Percentiles rank a stretch among this genome's conserved stretches.
Conservation (phyloP, 2,888 invertebrate genomes). For the Cataglyphis altisquamis region DNA sequence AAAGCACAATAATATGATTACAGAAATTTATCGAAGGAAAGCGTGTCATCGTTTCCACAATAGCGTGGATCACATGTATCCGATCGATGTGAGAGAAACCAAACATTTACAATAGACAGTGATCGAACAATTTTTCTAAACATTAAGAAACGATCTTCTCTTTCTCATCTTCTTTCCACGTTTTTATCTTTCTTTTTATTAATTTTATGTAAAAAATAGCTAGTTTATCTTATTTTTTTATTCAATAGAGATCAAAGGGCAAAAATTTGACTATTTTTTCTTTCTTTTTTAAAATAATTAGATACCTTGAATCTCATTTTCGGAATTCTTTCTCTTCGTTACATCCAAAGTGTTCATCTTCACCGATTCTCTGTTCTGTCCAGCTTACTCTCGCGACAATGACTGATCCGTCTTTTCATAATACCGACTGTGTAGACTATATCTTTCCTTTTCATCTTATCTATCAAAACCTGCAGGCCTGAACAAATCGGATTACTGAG, state of each 20-base stretch:
- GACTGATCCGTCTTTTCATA: conserved; percentile 58
- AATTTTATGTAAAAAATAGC: background rate
- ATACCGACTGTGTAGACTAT: conserved; percentile 57
- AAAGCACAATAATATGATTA: background rate
- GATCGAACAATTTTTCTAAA: background rate
- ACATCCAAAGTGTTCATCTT: conserved; percentile 23
- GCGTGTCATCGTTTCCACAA: background rate
- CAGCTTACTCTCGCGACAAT: conserved; percentile 87
- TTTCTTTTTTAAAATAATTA: background rate
- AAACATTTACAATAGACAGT: background rate
- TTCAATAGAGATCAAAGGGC: background rate
- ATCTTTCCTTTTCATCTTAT: conserved; percentile 58
- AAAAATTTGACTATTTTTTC: background rate
- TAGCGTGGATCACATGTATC: background rate
- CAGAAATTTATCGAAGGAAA: conserved; percentile 9
- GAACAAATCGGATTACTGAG: conserved; percentile 50
- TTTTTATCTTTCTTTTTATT: background rate
- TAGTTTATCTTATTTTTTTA: background rate
- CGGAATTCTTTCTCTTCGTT: conserved; percentile 32
- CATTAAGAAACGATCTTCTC: background rate
- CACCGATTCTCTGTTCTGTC: conserved; percentile 76
- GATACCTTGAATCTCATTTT: conserved; percentile 66
- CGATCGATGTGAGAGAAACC: background rate
- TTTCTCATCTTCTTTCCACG: background rate
- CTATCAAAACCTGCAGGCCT: conserved; percentile 58